These are phyloP conservation scores for Boloria selene DNA, from an alignment of 2,888 invertebrate species.

Conservation along the genomic window DNA sequence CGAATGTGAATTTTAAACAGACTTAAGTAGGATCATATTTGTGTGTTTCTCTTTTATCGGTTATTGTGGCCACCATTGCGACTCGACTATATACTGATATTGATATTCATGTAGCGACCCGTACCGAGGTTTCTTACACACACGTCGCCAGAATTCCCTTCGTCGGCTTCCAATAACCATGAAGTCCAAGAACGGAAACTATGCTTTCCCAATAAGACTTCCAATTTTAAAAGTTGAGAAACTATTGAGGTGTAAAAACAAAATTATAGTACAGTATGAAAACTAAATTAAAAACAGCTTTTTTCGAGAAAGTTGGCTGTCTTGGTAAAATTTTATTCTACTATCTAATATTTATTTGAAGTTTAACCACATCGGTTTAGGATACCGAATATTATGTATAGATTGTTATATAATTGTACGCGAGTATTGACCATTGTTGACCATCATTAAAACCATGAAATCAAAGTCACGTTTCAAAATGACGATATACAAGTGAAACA, in stretches of 20 bases:
- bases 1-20: slow-evolving; percentile 77
- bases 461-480: slow-evolving; percentile 70
- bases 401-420: slow-evolving; percentile 59
- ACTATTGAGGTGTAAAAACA: too few relatives aligned
- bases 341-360: neutral
- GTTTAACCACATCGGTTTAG: neutral
- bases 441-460: slow-evolving; percentile 64
- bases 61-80: slow-evolving; percentile 67
- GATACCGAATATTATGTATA: neutral
- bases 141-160: slow-evolving; percentile 59
- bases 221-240: neutral
- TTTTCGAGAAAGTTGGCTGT: too few relatives aligned
- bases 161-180: slow-evolving; percentile 64
- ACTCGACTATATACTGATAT: slow-evolving; percentile 71
- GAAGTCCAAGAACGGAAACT: slow-evolving; percentile 46
- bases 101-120: slow-evolving; percentile 75
- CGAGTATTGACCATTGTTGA: slow-evolving; percentile 57
- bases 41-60: slow-evolving; percentile 77
- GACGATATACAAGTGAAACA: slow-evolving; percentile 73
- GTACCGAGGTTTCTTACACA: slow-evolving; percentile 67
- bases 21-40: slow-evolving; percentile 72
- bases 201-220: slow-evolving; percentile 17
- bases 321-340: too few relatives aligned
- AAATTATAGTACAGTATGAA: too few relatives aligned
- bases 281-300: too few relatives aligned